phyloP scores from a whole-genome alignment of 2,797 vertebrate genomes.

The Onychomys leucogaster region DNA sequence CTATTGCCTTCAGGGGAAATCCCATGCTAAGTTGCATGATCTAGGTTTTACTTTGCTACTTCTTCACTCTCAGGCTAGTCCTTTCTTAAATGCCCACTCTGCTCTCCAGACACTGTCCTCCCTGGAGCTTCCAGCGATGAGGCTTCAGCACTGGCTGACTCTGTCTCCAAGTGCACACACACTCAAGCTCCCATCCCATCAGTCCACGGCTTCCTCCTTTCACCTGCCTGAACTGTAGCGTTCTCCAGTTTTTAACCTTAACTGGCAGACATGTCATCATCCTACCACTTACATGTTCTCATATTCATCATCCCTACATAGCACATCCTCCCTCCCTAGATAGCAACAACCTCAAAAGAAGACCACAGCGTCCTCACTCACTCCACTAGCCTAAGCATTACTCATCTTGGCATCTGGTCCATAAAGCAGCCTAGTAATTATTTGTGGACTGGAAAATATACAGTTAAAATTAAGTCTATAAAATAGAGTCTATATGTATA shows the following conservation, averaged over 20 bases:
- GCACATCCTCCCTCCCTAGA: background rate
- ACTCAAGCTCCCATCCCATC: background rate
- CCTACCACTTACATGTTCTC: background rate
- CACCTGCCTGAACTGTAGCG: background rate
- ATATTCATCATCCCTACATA: background rate
- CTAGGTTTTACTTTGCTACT: background rate
- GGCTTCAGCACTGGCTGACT: background rate
- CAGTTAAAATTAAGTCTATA: background rate
- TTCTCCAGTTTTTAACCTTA: background rate
- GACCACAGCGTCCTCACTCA: background rate
- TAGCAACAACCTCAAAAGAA: background rate
- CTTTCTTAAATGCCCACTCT: background rate
- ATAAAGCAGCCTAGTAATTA: slow-evolving; percentile 4
- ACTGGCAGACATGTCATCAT: background rate
- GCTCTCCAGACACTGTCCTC: background rate
- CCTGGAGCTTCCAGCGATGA: background rate
- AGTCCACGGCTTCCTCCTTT: background rate
- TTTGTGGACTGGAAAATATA: background rate
- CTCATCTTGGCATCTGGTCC: background rate
- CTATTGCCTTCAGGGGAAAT: background rate
- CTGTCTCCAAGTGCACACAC: background rate
- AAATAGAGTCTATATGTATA: background rate
- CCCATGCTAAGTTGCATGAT: background rate
- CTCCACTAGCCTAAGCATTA: background rate
- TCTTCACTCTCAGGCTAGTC: background rate